Percentiles rank a stretch among this genome's conserved stretches.
Evolutionary conservation across 2,888 invertebrate species (phyloP).

Genomic region (Rhimphoctona megacephalus): DNA sequence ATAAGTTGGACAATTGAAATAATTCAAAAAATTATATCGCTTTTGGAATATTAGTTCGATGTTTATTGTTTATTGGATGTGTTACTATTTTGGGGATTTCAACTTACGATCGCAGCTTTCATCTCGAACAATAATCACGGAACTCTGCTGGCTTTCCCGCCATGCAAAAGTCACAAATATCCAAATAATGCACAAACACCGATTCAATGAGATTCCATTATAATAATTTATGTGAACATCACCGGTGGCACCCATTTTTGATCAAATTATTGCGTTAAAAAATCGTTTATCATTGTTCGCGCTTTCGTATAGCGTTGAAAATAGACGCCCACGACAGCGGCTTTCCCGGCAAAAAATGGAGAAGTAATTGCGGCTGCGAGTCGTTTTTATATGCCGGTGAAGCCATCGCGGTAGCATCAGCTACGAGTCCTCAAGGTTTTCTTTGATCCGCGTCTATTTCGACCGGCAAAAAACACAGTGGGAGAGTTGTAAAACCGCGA

Average conservation of each 20-base stretch:
- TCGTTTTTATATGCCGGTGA: conserved; percentile 78
- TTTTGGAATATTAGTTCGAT: conserved; percentile 21
- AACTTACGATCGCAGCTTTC: conserved; percentile 74
- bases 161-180: conserved; percentile 54
- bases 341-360: conserved; percentile 72
- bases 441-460: conserved; percentile 32
- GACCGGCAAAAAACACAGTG: neutral
- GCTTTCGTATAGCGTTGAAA: neutral
- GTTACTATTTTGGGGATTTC: no score
- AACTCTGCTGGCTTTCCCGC: conserved; percentile 62
- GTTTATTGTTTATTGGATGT: conserved; percentile 12
- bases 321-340: neutral
- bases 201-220: conserved; percentile 42
- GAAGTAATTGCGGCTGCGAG: conserved; percentile 74
- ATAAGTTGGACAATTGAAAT: conserved; percentile 74
- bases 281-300: conserved; percentile 19
- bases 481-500: conserved; percentile 4
- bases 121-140: conserved; percentile 74
- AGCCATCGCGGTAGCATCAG: neutral
- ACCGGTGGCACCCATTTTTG: conserved; percentile 17
- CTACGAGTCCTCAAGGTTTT: conserved; percentile 32
- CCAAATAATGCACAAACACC: conserved; percentile 64
- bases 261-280: neutral
- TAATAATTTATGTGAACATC: conserved; percentile 16
- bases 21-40: neutral